phyloP scores from a whole-genome alignment of 2,888 invertebrate genomes.

The Tholera decimalis region DNA sequence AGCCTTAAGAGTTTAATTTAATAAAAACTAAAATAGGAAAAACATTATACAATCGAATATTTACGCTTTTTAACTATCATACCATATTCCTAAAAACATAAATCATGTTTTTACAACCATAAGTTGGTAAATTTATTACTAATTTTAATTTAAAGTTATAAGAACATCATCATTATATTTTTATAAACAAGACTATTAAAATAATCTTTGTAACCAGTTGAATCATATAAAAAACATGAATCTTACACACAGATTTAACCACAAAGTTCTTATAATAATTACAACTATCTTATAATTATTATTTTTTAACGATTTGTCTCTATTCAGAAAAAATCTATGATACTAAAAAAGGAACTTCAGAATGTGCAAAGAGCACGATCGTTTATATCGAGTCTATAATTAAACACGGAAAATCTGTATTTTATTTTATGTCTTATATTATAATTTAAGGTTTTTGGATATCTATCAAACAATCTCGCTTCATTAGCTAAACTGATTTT shows the following conservation, averaged over 20 bases:
- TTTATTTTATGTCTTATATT: background rate
- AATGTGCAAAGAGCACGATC: background rate
- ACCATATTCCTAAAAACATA: background rate
- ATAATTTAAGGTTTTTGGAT: background rate
- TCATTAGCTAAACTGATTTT: background rate
- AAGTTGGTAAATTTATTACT: background rate
- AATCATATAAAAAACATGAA: background rate
- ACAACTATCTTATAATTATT: background rate
- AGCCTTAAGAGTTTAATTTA: constrained; percentile 27
- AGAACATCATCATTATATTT: background rate
- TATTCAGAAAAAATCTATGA: background rate
- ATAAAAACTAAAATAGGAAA: background rate
- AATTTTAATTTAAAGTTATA: constrained; percentile 12
- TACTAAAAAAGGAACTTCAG: constrained; percentile 14
- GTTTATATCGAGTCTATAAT: constrained; percentile 7
- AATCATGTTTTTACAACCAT: background rate
- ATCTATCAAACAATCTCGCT: background rate
- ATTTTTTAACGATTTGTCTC: background rate
- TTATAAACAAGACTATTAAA: background rate
- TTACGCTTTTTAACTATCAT: background rate
- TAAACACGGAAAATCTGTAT: background rate
- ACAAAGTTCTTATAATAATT: constrained; percentile 2
- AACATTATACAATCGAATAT: background rate
- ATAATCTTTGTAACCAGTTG: background rate
- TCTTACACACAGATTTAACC: background rate